Evolutionary conservation across 1,140 invertebrate species (phyloP).

Genomic region (Chrysoperla carnea): DNA sequence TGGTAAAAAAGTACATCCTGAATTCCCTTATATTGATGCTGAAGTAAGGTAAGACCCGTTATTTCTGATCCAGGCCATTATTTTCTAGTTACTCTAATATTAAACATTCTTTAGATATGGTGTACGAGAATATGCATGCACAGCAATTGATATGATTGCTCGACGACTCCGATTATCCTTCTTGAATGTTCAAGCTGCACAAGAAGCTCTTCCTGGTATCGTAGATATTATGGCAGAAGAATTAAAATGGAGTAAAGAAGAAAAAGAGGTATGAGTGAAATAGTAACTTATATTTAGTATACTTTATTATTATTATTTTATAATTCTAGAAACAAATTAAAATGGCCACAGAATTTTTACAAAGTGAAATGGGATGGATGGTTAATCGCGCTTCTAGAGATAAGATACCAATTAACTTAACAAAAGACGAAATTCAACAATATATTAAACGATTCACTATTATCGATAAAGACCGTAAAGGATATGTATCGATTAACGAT

Average conservation of each 20-base stretch:
- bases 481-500: slow-evolving; percentile 95
- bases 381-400: slow-evolving; percentile 77
- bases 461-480: slow-evolving; percentile 90
- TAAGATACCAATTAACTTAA: slow-evolving; percentile 84
- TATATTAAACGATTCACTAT: slow-evolving; percentile 92
- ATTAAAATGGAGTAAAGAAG: slow-evolving; percentile 75
- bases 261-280: slow-evolving; percentile 39
- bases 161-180: slow-evolving; percentile 84
- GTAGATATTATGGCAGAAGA: slow-evolving; percentile 95
- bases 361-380: slow-evolving; percentile 91
- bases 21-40: slow-evolving; percentile 98
- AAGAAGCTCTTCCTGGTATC: slow-evolving; percentile 83
- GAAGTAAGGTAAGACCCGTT: slow-evolving; percentile 48
- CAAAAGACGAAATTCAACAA: slow-evolving; percentile 81
- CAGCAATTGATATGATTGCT: slow-evolving; percentile 92
- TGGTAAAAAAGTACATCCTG: slow-evolving; percentile 87
- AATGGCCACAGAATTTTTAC: slow-evolving; percentile 64
- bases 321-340: slow-evolving; percentile 49
- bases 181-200: slow-evolving; percentile 89
- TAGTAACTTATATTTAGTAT: not conserved
- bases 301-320: not conserved
- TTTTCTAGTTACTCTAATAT: not conserved
- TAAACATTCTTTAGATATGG: slow-evolving; percentile 46
- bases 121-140: slow-evolving; percentile 87
- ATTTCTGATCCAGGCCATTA: not conserved